A percentile compares a stretch with the other conserved stretches of the same genome.
These are phyloP conservation scores for Eptatretus atami DNA, from an alignment of 2,797 vertebrate species.

Conservation along the genomic window DNA sequence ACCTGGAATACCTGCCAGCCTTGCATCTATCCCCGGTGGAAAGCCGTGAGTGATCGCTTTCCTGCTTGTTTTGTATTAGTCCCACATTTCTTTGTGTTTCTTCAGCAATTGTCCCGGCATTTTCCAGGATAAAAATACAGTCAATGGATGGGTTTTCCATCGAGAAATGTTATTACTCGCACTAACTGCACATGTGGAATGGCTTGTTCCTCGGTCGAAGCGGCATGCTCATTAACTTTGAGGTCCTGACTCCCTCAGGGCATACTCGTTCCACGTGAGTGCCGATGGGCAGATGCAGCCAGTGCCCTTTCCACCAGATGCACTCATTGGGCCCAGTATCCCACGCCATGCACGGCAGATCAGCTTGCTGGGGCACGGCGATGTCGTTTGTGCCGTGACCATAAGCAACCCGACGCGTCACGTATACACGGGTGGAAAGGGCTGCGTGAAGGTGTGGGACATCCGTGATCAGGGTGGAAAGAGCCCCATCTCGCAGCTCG, in stretches of 20 bases:
- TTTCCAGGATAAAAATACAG: no score
- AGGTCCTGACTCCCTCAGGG: slow-evolving; percentile 13
- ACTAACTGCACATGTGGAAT: no score
- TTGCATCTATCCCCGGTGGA: slow-evolving; percentile 61
- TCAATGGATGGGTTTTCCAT: no score
- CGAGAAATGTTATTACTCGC: no score
- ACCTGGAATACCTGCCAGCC: slow-evolving; percentile 42
- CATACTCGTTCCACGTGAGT: slow-evolving; percentile 51
- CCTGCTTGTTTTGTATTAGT: no score
- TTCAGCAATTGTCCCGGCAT: no score
- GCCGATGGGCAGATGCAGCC: slow-evolving; percentile 40
- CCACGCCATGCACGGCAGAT: slow-evolving; percentile 36
- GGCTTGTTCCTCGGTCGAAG: no score
- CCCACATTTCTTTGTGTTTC: no score
- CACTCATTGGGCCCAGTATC: slow-evolving; percentile 33
- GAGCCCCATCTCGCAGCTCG: slow-evolving; percentile 75
- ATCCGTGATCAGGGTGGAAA: slow-evolving; percentile 89
- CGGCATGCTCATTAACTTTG: no score
- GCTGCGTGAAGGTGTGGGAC: slow-evolving; percentile 92
- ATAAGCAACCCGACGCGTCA: slow-evolving; percentile 83
- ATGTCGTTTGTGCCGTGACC: slow-evolving; percentile 56
- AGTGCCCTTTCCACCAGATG: slow-evolving; percentile 33
- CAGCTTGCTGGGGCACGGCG: slow-evolving; percentile 35
- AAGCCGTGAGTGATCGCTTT: slow-evolving; percentile 37
- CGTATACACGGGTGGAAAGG: slow-evolving; percentile 77